Evolutionary conservation across 2,888 invertebrate genomes (phyloP).

Genomic region (Drosophila leonis): DNA sequence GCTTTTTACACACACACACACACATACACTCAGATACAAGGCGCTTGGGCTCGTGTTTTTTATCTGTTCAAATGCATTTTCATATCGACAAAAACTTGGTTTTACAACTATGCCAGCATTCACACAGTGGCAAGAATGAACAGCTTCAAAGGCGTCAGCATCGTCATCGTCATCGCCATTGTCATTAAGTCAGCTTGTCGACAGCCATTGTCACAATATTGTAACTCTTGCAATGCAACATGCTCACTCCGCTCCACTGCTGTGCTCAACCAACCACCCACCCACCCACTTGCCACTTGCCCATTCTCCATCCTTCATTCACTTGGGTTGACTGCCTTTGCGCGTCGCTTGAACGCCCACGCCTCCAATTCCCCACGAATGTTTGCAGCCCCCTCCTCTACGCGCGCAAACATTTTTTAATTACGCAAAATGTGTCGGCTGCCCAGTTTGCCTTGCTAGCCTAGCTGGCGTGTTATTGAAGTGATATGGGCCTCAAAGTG

Average conservation of each 20-base stretch:
- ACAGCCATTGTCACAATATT: slow-evolving; percentile 78
- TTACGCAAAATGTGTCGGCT: slow-evolving; percentile 81
- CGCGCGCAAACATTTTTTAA: slow-evolving; percentile 81
- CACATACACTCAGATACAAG: slow-evolving; percentile 15
- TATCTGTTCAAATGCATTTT: slow-evolving; percentile 69
- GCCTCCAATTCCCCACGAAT: slow-evolving; percentile 65
- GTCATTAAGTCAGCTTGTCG: slow-evolving; percentile 78
- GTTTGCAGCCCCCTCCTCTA: slow-evolving; percentile 65
- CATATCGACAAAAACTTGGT: slow-evolving; percentile 76
- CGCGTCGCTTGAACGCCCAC: slow-evolving; percentile 72
- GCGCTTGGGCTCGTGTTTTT: slow-evolving; percentile 31
- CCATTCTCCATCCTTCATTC: slow-evolving; percentile 18
- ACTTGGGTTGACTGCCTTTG: slow-evolving; percentile 44
- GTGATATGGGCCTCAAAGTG: slow-evolving; percentile 64
- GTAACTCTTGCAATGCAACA: slow-evolving; percentile 73
- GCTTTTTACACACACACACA: slow-evolving; percentile 19
- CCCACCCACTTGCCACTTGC: slow-evolving; percentile 9
- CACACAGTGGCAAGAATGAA: slow-evolving; percentile 31
- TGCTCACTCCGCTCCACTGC: slow-evolving; percentile 22
- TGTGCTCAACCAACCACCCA: neutral
- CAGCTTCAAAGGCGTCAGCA: slow-evolving; percentile 49
- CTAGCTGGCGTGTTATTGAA: slow-evolving; percentile 74
- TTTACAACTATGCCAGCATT: slow-evolving; percentile 53
- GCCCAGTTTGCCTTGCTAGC: slow-evolving; percentile 67
- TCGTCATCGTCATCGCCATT: slow-evolving; percentile 52